These are phyloP conservation scores for Reinhardtius hippoglossoides DNA, from an alignment of 2,113 vertebrate genomes.

Conservation along the genomic window DNA sequence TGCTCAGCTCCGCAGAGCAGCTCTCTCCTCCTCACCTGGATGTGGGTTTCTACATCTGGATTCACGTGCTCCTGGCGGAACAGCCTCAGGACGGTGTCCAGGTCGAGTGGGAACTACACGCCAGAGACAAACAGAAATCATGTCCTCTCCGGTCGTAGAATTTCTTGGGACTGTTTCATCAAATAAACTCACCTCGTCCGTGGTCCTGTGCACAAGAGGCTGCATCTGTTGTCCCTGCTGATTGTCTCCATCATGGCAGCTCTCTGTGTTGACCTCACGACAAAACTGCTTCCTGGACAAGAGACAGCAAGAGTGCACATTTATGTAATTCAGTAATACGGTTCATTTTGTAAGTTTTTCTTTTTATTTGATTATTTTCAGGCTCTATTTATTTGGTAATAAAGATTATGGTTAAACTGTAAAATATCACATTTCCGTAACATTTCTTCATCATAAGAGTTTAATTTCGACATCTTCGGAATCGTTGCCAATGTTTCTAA, in stretches of 20 bases:
- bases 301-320: not conserved
- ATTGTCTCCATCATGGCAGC: not conserved
- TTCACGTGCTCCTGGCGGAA: constrained; percentile 24
- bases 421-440: too few relatives aligned
- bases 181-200: constrained; percentile 22
- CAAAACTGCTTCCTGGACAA: constrained; percentile 29
- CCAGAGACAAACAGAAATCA: not conserved
- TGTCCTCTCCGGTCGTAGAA: not conserved
- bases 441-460: too few relatives aligned
- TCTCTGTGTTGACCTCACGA: not conserved
- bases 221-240: not conserved
- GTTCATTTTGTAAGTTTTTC: not conserved
- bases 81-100: constrained; percentile 41
- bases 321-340: not conserved
- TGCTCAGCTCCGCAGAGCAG: constrained; percentile 48
- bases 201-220: not conserved
- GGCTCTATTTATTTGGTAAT: too few relatives aligned
- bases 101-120: constrained; percentile 8
- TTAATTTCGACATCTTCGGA: too few relatives aligned
- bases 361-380: too few relatives aligned
- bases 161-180: not conserved
- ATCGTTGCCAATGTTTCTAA: too few relatives aligned
- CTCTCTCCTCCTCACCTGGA: constrained; percentile 46
- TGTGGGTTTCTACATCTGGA: not conserved
- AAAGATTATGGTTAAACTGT: too few relatives aligned